These are phyloP conservation scores for Ochropleura leucogaster DNA, from an alignment of 2,888 invertebrate species.

Conservation along the genomic window DNA sequence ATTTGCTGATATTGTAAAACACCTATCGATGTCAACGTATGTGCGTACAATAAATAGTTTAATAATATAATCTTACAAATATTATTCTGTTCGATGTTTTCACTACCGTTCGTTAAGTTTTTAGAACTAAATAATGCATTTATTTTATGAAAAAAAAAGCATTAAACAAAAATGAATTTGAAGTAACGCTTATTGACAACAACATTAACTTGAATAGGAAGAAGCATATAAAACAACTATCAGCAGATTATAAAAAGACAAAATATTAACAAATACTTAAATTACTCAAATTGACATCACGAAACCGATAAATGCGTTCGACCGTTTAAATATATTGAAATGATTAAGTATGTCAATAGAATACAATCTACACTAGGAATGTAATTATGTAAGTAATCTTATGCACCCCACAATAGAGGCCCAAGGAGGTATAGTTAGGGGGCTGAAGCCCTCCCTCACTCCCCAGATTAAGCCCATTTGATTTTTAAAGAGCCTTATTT, in stretches of 20 bases:
- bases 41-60: conserved; percentile 22
- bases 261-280: conserved; percentile 11
- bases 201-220: conserved; percentile 21
- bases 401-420: conserved; percentile 42
- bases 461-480: conserved; percentile 12
- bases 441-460: neutral
- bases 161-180: conserved; percentile 7
- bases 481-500: conserved; percentile 22
- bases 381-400: conserved; percentile 58
- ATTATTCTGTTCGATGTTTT: conserved; percentile 52
- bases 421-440: conserved; percentile 14
- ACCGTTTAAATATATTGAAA: conserved; percentile 33
- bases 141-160: neutral
- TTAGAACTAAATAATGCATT: conserved; percentile 9
- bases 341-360: conserved; percentile 44
- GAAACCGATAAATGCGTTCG: conserved; percentile 54
- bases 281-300: conserved; percentile 39
- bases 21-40: conserved; percentile 26
- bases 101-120: conserved; percentile 45
- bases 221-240: neutral
- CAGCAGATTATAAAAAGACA: conserved; percentile 6
- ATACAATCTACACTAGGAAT: conserved; percentile 61
- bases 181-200: conserved; percentile 39
- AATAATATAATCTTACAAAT: conserved; percentile 25
- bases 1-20: conserved; percentile 30